Evolutionary conservation across 2,113 vertebrate species (phyloP), one percentile per base, ranked within the genome.

Genomic region (Tenrec ecaudatus): DNA sequence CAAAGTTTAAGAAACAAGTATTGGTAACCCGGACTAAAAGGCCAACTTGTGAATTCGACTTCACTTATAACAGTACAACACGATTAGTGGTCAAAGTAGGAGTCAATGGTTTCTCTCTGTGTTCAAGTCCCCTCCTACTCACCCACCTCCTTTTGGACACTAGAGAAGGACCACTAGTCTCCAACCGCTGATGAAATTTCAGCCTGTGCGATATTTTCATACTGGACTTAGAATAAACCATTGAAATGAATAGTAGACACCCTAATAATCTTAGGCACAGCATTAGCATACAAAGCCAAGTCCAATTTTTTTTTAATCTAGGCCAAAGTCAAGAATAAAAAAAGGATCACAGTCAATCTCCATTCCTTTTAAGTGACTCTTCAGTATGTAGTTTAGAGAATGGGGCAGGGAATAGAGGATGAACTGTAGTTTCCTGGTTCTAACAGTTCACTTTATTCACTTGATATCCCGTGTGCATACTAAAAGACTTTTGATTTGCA

Each of bases 171-270:
- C 33, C 76, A 89, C 66, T 33, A 89, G 91, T 93, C 73, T 96
- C 73, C 83, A 92, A 94, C 82, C 20, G 73, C 86, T 95, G 68
- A 93, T 86, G 90, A 95, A 88, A 91, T 94, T 83, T 95, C 90
- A 95, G 88, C 90, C 86, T 82, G 90, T 73, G 84, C 73, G 73
- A 23, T 89, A 95, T 92, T 95, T 97, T 79, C 86, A 88, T 86
- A 73, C 16, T 78, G 64, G 82, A 80, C 22, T 85, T 95, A 96
- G 86, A 96, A 95, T 89, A 92, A 90, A 90, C 66, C 89, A 94
- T 3, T 90, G 82, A 95, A 94, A 78, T 78, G 60, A 94, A 86
- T 20, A 92, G 60, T 93, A 17, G 40, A 66, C 53, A 94, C 11
- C 17, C 77, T 82, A 75, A 76, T 43, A 93, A 92, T 76, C 38